Evolutionary conservation across 2,888 invertebrate genomes (phyloP), one percentile per base, ranked within the genome.

Genomic region (Pyrrhia umbra): DNA sequence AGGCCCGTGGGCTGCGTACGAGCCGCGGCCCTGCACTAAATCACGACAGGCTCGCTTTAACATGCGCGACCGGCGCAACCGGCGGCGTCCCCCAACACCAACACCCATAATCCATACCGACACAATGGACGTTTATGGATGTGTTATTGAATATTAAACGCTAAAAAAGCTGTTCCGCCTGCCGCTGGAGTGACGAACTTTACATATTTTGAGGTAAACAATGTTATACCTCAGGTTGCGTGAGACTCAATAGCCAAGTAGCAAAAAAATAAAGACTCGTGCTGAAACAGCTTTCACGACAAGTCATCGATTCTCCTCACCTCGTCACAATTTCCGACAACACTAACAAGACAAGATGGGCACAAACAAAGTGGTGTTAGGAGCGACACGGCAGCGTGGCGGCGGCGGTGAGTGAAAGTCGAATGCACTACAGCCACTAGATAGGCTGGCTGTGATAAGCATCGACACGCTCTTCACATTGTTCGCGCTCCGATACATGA

Each of bases 381-480:
- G 80, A 82, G 79, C 84, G 82, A 85, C 85, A 84, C 83, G 76
- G 75, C 80, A 79, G 79, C 81, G 70, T 51, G 42, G 77, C 72
- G 58, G 71, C 77, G 81, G 74, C 68, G 77, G 76, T 77, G 85
- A 90, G 92, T 90, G 92, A 93, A 92, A 92, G 92, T 92, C 86
- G 82, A 90, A 89, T 90, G 85, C 89, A 89, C 90, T 89, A 84
- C 80, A 85, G 81, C 80, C 85, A 84, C 86, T 84, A 87, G 90
- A 91, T 92, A 89, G 85, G 85, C 87, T 87, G 85, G 82, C 82
- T 81, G 84, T 85, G 94, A 94, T 95, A 93, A 90, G 84, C 86
- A 90, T 92, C 92, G 88, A 88, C 92, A 91, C 89, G 92, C 92
- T 93, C 92, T 90, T 90, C 90, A 85, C 92, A 92, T 94, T 93